These are phyloP conservation scores for Poeciliopsis occidentalis DNA, from an alignment of 2,113 vertebrate species.

Conservation along the genomic window DNA sequence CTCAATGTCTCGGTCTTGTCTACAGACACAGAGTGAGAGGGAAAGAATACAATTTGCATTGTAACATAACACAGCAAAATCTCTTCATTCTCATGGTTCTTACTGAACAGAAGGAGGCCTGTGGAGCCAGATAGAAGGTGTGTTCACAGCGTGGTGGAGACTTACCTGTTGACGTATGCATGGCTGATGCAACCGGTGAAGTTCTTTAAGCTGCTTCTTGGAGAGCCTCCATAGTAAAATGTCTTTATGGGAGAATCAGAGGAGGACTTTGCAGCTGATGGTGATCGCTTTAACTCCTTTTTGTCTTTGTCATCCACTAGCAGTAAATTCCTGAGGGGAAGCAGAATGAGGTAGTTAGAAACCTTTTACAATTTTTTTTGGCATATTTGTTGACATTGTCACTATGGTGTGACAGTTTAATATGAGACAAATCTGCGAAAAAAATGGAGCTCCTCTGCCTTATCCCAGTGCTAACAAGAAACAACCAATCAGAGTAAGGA, in stretches of 20 bases:
- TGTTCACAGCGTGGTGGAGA: background rate
- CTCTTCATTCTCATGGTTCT: constrained; percentile 5
- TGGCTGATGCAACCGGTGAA: constrained; percentile 97
- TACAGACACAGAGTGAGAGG: constrained; percentile 56
- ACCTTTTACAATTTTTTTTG: background rate
- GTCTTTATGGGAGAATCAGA: constrained; percentile 63
- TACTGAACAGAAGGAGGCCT: background rate
- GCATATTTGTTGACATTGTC: no score
- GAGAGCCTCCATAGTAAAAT: constrained; percentile 93
- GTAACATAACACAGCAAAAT: constrained; percentile 19
- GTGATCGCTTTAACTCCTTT: constrained; percentile 79
- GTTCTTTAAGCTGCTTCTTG: constrained; percentile 85
- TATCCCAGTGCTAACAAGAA: no score
- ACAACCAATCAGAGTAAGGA: no score
- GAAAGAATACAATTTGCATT: background rate
- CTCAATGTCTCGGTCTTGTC: constrained; percentile 91
- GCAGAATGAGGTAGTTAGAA: background rate
- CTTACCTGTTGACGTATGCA: constrained; percentile 91
- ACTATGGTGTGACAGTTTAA: no score
- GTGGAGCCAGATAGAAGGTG: background rate
- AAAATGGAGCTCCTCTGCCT: no score
- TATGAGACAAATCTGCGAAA: no score
- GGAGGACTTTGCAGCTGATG: constrained; percentile 51
- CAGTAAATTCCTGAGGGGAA: constrained; percentile 84
- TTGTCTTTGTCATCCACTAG: constrained; percentile 89